Evolutionary conservation across 2,797 vertebrate species (phyloP).

Genomic region (Spheniscus humboldti): DNA sequence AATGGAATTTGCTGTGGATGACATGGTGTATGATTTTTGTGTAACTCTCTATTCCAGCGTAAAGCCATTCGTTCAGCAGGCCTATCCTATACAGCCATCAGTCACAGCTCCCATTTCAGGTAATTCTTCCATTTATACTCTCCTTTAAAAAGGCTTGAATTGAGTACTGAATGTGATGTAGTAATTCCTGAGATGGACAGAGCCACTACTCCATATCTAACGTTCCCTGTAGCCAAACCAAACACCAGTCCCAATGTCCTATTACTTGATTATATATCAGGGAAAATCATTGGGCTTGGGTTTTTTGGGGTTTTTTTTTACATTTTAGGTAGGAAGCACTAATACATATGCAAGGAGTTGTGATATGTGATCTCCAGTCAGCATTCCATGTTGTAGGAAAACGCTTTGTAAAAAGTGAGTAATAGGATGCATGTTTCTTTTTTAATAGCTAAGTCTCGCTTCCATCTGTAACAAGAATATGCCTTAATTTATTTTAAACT

Average conservation of each 20-base stretch:
- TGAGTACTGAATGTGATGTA: neutral
- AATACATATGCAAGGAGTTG: neutral
- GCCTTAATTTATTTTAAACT: neutral
- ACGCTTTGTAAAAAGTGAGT: neutral
- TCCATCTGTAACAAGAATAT: neutral
- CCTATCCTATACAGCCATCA: conserved; percentile 93
- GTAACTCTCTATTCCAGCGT: conserved; percentile 78
- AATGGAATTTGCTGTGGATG: neutral
- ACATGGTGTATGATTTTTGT: neutral
- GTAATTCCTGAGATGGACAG: neutral
- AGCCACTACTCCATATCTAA: neutral
- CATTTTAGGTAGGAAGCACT: neutral
- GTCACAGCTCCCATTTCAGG: conserved; percentile 96
- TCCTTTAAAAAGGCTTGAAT: neutral
- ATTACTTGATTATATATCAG: neutral
- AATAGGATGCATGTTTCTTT: neutral
- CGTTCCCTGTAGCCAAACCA: neutral
- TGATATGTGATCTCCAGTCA: neutral
- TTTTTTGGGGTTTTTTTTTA: neutral
- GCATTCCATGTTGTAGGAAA: neutral
- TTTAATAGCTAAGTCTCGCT: neutral
- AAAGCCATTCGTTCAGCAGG: conserved; percentile 96
- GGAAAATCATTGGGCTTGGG: neutral
- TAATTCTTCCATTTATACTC: conserved; percentile 62
- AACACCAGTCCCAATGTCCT: neutral